Percentiles rank a stretch among this genome's conserved stretches.
These are phyloP conservation scores for Epizoanthus ramosus DNA, from an alignment of 92 coral and sea anemone species.

Conservation along the genomic window DNA sequence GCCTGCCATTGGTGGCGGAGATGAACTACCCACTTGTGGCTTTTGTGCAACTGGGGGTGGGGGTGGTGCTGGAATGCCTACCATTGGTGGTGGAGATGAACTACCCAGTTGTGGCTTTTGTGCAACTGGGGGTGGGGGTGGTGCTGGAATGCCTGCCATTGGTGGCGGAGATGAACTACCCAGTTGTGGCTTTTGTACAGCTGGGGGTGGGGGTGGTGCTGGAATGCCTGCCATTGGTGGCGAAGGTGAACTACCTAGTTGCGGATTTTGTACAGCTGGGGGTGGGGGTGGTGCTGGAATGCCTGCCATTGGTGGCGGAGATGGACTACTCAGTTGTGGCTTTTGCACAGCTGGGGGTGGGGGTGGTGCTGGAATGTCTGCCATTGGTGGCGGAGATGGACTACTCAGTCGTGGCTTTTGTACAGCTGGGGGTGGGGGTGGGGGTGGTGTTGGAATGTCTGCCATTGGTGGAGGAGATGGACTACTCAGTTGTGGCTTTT, in stretches of 20 bases:
- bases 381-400: slow-evolving; percentile 27
- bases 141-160: slow-evolving; percentile 34
- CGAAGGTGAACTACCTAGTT: not conserved
- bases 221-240: slow-evolving; percentile 37
- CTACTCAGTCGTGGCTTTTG: too few species aligned
- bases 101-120: too few species aligned
- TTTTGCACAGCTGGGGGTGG: not conserved
- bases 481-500: too few species aligned
- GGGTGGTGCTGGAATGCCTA: slow-evolving; percentile 53
- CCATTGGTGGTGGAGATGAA: slow-evolving; percentile 27
- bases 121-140: slow-evolving; percentile 59
- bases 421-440: not conserved
- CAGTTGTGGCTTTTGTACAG: too few species aligned
- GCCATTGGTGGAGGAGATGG: slow-evolving; percentile 27
- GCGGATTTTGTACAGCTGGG: not conserved
- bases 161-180: slow-evolving; percentile 24
- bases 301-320: slow-evolving; percentile 22
- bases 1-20: not conserved
- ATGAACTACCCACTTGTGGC: slow-evolving; percentile 4
- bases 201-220: slow-evolving; percentile 48
- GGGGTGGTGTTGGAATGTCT: slow-evolving; percentile 41
- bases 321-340: not conserved
- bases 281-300: slow-evolving; percentile 56
- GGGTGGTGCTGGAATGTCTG: slow-evolving; percentile 37
- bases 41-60: slow-evolving; percentile 45